These are phyloP conservation scores for Myiotriccus ornatus DNA, from an alignment of 2,797 vertebrate genomes.

Conservation along the genomic window DNA sequence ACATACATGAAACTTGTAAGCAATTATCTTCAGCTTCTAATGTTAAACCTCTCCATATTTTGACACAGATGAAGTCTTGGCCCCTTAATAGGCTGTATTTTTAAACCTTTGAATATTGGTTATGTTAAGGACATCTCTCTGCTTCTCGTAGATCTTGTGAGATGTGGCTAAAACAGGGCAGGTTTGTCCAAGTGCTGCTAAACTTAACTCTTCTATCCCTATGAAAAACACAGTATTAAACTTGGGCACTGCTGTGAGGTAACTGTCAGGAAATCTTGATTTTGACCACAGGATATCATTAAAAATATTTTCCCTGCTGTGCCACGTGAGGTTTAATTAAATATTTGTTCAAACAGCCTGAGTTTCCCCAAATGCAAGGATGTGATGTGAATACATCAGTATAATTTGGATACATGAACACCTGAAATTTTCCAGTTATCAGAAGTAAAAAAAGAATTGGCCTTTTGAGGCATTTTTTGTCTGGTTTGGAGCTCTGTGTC, in stretches of 20 bases:
- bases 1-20: background rate
- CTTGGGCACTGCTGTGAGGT: background rate
- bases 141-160: background rate
- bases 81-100: background rate
- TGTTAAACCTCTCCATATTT: background rate
- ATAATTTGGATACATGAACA: background rate
- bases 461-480: background rate
- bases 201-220: background rate
- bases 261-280: constrained; percentile 14
- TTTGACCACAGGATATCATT: constrained; percentile 12
- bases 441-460: background rate
- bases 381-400: background rate
- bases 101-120: background rate
- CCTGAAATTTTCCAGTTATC: background rate
- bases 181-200: background rate
- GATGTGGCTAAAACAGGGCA: background rate
- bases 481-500: background rate
- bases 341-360: background rate
- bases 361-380: background rate
- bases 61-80: background rate
- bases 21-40: background rate
- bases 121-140: background rate
- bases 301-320: constrained; percentile 39
- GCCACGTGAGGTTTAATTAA: constrained; percentile 24
- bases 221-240: background rate